phyloP scores from a whole-genome alignment of 2,888 invertebrate species.

The Agonopterix subpropinquella region DNA sequence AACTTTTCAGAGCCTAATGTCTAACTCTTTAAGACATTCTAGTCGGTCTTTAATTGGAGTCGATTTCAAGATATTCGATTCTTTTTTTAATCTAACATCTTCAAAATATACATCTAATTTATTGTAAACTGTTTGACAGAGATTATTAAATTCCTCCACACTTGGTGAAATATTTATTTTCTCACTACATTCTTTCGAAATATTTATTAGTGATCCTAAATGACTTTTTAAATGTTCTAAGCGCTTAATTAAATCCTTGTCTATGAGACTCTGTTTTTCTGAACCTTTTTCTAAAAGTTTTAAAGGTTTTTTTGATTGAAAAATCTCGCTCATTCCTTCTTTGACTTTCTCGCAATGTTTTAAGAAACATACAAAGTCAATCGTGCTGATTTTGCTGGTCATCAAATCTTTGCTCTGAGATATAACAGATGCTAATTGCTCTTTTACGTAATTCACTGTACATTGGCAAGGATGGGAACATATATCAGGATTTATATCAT shows the following conservation, averaged over 20 bases:
- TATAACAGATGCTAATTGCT: too few species aligned
- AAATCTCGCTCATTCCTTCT: too few species aligned
- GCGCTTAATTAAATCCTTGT: background rate
- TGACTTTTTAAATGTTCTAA: background rate
- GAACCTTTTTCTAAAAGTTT: too few species aligned
- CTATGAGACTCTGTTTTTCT: too few species aligned
- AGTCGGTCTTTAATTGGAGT: background rate
- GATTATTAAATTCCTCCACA: background rate
- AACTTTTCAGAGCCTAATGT: background rate
- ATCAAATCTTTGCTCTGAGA: too few species aligned
- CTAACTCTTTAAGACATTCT: background rate
- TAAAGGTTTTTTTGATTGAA: too few species aligned
- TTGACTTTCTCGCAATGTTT: too few species aligned
- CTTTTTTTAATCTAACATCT: background rate
- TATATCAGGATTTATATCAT: too few species aligned
- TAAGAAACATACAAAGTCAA: too few species aligned
- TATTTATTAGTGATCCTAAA: background rate
- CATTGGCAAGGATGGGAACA: too few species aligned
- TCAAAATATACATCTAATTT: background rate
- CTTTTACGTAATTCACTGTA: too few species aligned
- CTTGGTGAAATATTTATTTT: background rate
- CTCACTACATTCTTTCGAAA: background rate
- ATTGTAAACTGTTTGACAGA: background rate
- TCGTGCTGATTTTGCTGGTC: too few species aligned
- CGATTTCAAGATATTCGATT: background rate